Evolutionary conservation across 2,797 vertebrate species (phyloP).

Genomic region (Peromyscus aztecus): DNA sequence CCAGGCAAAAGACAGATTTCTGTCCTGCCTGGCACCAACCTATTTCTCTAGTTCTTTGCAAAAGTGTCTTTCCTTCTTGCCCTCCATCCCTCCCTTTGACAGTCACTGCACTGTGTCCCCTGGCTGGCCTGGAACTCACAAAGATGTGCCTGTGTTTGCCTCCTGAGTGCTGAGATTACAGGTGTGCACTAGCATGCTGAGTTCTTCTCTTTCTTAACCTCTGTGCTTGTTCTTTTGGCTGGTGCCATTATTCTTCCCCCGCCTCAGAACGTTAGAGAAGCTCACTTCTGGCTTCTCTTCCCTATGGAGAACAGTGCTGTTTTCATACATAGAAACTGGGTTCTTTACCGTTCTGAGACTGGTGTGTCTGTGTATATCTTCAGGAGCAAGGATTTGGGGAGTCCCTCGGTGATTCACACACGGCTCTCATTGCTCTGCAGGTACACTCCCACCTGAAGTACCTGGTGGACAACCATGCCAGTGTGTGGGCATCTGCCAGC

Average conservation of each 20-base stretch:
- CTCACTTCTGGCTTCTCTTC: slow-evolving; percentile 5
- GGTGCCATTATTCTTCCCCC: not conserved
- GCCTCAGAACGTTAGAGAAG: not conserved
- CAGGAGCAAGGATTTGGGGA: not conserved
- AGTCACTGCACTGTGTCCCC: not conserved
- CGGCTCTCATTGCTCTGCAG: slow-evolving; percentile 82
- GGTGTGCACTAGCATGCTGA: too few relatives aligned
- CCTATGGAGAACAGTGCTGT: not conserved
- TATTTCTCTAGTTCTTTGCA: not conserved
- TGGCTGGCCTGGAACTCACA: not conserved
- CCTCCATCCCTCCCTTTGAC: not conserved
- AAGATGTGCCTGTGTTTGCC: not conserved
- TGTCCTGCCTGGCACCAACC: not conserved
- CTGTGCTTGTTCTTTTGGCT: not conserved
- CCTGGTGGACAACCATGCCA: slow-evolving; percentile 95
- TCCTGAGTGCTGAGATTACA: not conserved
- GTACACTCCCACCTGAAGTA: slow-evolving; percentile 95
- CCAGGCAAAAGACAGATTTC: not conserved
- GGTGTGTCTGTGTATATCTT: not conserved
- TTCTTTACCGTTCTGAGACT: not conserved
- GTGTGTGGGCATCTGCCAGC: slow-evolving; percentile 95
- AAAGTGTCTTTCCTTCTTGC: not conserved
- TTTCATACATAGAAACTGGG: not conserved
- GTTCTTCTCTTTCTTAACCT: not conserved
- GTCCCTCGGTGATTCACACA: not conserved